Base-by-base conservation (phyloP, 1,140 invertebrate genomes). In the Agrypnia vestita region DNA sequence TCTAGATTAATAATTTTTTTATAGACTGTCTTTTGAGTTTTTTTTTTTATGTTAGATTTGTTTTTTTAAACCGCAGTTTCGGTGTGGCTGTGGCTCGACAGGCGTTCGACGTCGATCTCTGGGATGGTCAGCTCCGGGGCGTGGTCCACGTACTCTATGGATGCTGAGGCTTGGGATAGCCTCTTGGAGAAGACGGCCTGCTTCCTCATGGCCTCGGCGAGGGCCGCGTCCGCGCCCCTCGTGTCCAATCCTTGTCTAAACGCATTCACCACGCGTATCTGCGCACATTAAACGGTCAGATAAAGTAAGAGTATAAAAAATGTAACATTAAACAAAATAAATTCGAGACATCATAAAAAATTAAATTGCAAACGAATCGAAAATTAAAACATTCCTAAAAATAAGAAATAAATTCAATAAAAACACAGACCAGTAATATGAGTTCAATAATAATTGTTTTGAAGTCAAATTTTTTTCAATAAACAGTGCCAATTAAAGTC, bases 191-290 rank as follows among this genome's bases (percentile, higher is more conserved):
- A 91, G 86, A 95, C 96, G 86, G 95, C 94, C 91, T 97, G 96
- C 91, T 97, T 97, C 88, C 96, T 94, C 85, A 97, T 92, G 86
- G 96, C 95, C 89, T 96, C 96, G 79, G 95, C 96, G 86, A 97
- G 92, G 87, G 94, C 95, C 85, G 95, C 94, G 91, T 94, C 96
- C 90, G 98, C 97, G 87, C 95, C 94, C 87, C 96, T 95, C 90
- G 96, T 93, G 92, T 99, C 97, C 91, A 98, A 93, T 89, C 97
- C 97, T 93, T 98, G 97, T 90, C 97, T 97, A 93, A 99, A 99
- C 92, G 97, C 97, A 93, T 99, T 98, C 91, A 98, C 97, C 93
- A 98, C 97, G 92, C 97, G 97, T 90, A 99, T 98, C 97, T 98
- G 94, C 86, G 81, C 82, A 84, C 80, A 83, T 73, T 17, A 69